These are phyloP conservation scores for Petrocephalus zakoni DNA, from an alignment of 2,113 vertebrate species.

Conservation along the genomic window DNA sequence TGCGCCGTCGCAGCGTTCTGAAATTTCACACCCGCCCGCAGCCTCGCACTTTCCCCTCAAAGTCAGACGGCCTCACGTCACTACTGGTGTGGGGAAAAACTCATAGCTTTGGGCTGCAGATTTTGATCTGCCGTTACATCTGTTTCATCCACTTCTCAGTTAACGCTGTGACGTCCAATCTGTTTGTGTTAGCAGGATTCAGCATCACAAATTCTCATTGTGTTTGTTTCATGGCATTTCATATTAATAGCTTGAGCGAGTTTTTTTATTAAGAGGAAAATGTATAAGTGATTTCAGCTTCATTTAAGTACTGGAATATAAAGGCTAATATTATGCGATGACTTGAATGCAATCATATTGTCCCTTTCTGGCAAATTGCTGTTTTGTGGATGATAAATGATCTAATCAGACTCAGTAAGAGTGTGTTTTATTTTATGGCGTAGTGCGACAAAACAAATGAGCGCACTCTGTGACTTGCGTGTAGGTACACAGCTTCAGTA, in stretches of 20 bases:
- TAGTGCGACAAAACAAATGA: not conserved
- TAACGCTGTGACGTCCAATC: not conserved
- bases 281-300: not conserved
- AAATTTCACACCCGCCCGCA: not conserved
- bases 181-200: not conserved
- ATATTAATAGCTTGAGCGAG: not conserved
- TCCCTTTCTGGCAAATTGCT: conserved; percentile 4
- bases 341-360: not conserved
- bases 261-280: not conserved
- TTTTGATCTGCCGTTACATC: not conserved
- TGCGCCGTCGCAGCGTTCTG: not conserved
- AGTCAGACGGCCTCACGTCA: not conserved
- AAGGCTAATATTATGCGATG: not conserved
- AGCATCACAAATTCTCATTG: not conserved
- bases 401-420: not conserved
- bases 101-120: not conserved
- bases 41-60: not conserved
- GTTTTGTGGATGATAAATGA: not conserved
- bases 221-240: not conserved
- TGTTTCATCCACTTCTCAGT: not conserved
- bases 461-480: not conserved
- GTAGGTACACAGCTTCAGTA: not conserved
- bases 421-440: not conserved
- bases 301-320: conserved; percentile 6
- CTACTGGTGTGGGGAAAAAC: not conserved